Conservation (phyloP, 2,797 vertebrate species). For the Melanotaenia trifasciata region DNA sequence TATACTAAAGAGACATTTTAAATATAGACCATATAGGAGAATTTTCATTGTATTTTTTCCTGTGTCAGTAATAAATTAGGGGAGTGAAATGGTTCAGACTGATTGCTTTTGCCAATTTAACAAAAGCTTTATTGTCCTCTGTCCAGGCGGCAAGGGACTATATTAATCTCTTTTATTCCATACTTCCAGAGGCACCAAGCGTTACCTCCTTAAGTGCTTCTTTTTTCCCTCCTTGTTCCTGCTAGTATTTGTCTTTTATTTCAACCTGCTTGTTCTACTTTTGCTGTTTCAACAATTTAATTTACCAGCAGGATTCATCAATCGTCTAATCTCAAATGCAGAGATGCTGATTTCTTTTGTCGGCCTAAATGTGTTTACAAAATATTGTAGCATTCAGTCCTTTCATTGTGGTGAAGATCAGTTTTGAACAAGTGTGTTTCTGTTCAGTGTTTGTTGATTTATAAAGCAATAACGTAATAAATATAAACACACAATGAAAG, state of each 20-base stretch:
- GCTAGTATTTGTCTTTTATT: conserved; percentile 20
- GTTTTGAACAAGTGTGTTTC: too few relatives aligned
- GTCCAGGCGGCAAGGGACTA: not conserved
- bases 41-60: not conserved
- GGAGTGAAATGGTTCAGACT: not conserved
- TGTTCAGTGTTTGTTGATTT: too few relatives aligned
- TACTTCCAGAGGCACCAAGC: not conserved
- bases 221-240: not conserved
- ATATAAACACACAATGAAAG: too few relatives aligned
- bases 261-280: not conserved
- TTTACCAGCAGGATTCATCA: conserved; percentile 33
- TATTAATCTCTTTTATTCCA: not conserved
- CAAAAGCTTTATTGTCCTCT: conserved; percentile 9
- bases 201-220: not conserved
- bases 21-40: accelerated
- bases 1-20: not conserved
- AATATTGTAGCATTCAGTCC: too few relatives aligned
- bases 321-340: conserved; percentile 32
- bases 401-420: too few relatives aligned
- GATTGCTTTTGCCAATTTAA: not conserved
- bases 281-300: conserved; percentile 22
- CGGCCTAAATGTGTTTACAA: too few relatives aligned
- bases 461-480: too few relatives aligned
- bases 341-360: conserved; percentile 27
- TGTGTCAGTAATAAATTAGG: not conserved